Base-by-base conservation (phyloP, 2,113 vertebrate species). In the Xenopus laevis region DNA sequence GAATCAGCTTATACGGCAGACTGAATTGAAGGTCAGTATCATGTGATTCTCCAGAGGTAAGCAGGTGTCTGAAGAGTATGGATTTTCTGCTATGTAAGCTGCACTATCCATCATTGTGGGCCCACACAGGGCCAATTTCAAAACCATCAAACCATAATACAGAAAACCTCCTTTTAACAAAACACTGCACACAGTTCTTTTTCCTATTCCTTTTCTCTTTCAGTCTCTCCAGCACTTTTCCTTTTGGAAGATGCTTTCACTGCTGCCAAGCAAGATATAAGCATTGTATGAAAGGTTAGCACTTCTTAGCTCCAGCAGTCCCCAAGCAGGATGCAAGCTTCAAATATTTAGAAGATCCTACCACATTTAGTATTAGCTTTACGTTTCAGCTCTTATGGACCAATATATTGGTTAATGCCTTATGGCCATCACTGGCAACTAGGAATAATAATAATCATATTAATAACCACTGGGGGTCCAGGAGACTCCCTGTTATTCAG, bases 1-100 rank as follows among this genome's bases (percentile, higher is more conserved):
- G 85, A 87, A 89, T 90, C 85, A 79, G 81, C 86, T 87, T 87
- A 89, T 87, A 89, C 89, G 84, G 87, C 86, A 73, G 74, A 83
- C 90, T 94, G 89, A 91, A 91, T 87, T 89, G 91, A 91, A 94
- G 92, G 92, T 94, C 92, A 91, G 91, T 95, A 94, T 89, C 87
- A 88, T 84, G 86, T 82, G 87, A 91, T 93, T 93, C 91, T 93
- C 85, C 81, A 75, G 79, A 79, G 72, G 86, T 83, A 84, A 88
- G 86, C 81, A 84, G 86, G 86, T 90, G 88, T 90, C 89, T 87
- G 81, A 84, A 86, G 90, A 86, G 81, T 90, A 92, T 91, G 87
- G 91, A 94, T 94, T 92, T 91, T 88, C 85, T 83, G 84, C 82
- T 86, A 79, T 88, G 52, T 89, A 85, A 79, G 84, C 83, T 79